A percentile compares a stretch with the other conserved stretches of the same genome.
Evolutionary conservation across 1,140 invertebrate species (phyloP).

Genomic region (Drosophila lowei): DNA sequence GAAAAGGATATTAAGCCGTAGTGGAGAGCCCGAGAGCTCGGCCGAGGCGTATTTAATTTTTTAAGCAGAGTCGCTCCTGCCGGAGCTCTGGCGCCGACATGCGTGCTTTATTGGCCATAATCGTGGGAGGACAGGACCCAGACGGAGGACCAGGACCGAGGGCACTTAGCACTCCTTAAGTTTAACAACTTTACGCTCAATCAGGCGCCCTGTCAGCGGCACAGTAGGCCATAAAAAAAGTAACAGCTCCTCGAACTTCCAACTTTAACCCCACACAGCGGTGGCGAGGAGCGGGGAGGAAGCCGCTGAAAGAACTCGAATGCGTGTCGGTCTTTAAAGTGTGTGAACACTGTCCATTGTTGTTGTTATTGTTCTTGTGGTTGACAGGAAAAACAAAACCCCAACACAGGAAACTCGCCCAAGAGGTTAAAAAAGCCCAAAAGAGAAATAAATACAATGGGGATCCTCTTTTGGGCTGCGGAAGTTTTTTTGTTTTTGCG

Average conservation of each 20-base stretch:
- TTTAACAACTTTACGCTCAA: constrained; percentile 81
- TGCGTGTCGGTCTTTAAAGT: constrained; percentile 33
- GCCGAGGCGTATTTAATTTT: constrained; percentile 59
- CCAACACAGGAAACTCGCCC: too few relatives aligned
- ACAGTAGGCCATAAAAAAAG: constrained; percentile 53
- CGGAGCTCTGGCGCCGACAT: constrained; percentile 16
- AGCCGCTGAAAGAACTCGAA: too few relatives aligned
- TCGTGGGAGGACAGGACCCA: constrained; percentile 19
- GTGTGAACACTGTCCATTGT: not conserved
- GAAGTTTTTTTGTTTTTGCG: constrained; percentile 38
- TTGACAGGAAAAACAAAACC: too few relatives aligned
- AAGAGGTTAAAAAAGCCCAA: constrained; percentile 2
- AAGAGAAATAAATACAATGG: constrained; percentile 42
- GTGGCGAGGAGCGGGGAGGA: too few relatives aligned
- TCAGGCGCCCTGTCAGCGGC: constrained; percentile 39
- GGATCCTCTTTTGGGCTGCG: constrained; percentile 31
- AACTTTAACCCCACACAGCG: constrained; percentile 62
- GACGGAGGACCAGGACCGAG: not conserved
- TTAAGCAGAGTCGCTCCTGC: constrained; percentile 21
- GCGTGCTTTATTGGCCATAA: constrained; percentile 72
- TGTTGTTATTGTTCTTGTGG: too few relatives aligned
- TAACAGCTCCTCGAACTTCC: constrained; percentile 53
- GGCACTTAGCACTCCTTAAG: constrained; percentile 80
- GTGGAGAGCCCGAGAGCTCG: constrained; percentile 3
- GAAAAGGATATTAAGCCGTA: not conserved